Conservation (phyloP, 2,797 vertebrate genomes). For the Pseudopleuronectes americanus region DNA sequence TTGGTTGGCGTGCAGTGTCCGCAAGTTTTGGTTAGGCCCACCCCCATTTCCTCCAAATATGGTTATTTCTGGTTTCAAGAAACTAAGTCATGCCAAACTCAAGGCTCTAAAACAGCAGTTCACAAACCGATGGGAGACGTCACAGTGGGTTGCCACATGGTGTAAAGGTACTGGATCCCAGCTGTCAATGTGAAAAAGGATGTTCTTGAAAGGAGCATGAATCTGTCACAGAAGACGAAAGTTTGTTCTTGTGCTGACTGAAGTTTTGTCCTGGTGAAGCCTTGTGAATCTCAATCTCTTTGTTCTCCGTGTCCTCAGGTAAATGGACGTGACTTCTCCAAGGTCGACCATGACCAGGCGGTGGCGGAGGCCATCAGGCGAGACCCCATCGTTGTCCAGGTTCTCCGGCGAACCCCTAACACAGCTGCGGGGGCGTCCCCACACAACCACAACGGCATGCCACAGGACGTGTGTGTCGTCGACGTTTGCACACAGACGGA, state of each 20-base stretch:
- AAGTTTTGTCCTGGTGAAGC: too few relatives aligned
- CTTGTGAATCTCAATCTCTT: neutral
- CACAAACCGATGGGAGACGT: too few relatives aligned
- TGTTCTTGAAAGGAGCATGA: conserved; percentile 28
- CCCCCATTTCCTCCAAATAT: too few relatives aligned
- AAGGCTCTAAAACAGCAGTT: too few relatives aligned
- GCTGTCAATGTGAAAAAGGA: conserved; percentile 41
- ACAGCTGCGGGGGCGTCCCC: conserved; percentile 47
- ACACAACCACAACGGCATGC: conserved; percentile 65
- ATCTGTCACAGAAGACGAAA: neutral
- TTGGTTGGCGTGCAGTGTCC: too few relatives aligned
- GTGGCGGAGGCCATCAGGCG: conserved; percentile 91
- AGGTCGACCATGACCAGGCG: conserved; percentile 90
- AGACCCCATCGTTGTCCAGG: conserved; percentile 96
- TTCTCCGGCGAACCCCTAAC: conserved; percentile 85
- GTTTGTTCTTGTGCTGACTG: neutral
- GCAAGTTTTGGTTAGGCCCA: too few relatives aligned
- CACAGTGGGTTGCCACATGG: too few relatives aligned
- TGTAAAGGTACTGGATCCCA: conserved; percentile 21
- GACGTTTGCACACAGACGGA: conserved; percentile 96
- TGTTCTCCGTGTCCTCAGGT: conserved; percentile 79
- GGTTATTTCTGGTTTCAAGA: too few relatives aligned
- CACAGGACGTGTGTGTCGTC: conserved; percentile 85
- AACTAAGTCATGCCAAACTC: too few relatives aligned
- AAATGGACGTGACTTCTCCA: conserved; percentile 93